Percentiles rank a stretch among this genome's conserved stretches.
phyloP scores from a whole-genome alignment of 2,113 vertebrate species.

The Hemiscyllium ocellatum region DNA sequence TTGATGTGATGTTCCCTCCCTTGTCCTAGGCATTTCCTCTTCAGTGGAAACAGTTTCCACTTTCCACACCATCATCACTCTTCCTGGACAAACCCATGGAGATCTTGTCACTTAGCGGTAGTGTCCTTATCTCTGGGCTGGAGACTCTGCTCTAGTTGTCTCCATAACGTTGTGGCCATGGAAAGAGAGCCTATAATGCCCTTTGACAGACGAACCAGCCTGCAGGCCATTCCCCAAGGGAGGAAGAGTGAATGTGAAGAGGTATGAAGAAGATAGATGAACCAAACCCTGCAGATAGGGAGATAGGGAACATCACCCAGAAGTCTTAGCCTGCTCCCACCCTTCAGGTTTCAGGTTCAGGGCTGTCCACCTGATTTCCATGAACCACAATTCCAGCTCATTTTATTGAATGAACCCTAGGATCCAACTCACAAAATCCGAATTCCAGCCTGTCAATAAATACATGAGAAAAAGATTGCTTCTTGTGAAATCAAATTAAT shows the following conservation, averaged over 20 bases:
- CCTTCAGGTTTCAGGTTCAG: neutral
- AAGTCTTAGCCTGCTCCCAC: neutral
- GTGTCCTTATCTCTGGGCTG: too few relatives aligned
- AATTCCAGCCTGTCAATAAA: neutral
- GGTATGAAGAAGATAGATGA: too few relatives aligned
- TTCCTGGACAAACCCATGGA: too few relatives aligned
- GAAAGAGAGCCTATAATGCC: too few relatives aligned
- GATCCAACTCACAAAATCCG: neutral
- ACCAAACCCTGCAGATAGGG: neutral
- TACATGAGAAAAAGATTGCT: neutral
- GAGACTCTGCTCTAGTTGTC: too few relatives aligned
- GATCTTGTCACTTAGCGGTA: too few relatives aligned
- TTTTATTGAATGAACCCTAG: neutral
- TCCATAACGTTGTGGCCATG: too few relatives aligned
- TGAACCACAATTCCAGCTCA: neutral
- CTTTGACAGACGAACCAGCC: too few relatives aligned
- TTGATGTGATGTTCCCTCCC: neutral
- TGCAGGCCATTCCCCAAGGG: too few relatives aligned
- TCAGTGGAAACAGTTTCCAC: neutral
- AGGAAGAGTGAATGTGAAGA: too few relatives aligned
- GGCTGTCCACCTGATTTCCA: neutral
- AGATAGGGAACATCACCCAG: neutral
- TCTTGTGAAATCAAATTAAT: too few relatives aligned
- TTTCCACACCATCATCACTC: neutral
- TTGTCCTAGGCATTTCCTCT: neutral